A percentile compares a stretch with the other conserved stretches of the same genome.
These are phyloP conservation scores for Brenthis daphne DNA, from an alignment of 2,888 invertebrate genomes.

Conservation along the genomic window DNA sequence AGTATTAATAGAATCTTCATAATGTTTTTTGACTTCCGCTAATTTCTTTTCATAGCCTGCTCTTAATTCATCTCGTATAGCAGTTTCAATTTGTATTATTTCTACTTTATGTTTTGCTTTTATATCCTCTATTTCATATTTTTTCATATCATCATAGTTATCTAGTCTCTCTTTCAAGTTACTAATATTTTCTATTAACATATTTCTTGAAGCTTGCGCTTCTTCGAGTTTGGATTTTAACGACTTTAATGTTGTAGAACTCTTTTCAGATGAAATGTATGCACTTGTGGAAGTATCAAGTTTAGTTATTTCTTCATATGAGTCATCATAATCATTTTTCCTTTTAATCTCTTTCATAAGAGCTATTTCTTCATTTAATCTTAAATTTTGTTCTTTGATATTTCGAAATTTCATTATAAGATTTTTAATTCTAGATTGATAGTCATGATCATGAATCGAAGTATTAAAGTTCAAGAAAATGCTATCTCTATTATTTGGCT, in stretches of 20 bases:
- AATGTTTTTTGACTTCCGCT: conserved; percentile 52
- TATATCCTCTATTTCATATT: conserved; percentile 61
- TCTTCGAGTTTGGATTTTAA: conserved; percentile 60
- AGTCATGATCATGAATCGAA: conserved; percentile 47
- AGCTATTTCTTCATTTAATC: conserved; percentile 58
- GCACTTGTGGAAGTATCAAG: conserved; percentile 54
- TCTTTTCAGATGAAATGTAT: conserved; percentile 47
- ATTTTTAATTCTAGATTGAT: conserved; percentile 60
- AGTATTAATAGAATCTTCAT: conserved; percentile 53
- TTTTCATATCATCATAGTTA: conserved; percentile 56
- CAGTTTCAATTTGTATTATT: conserved; percentile 53
- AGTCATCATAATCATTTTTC: conserved; percentile 40
- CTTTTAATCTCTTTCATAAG: conserved; percentile 52
- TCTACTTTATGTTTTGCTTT: conserved; percentile 60
- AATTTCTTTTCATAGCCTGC: conserved; percentile 55
- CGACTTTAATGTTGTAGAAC: conserved; percentile 51
- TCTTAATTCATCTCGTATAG: conserved; percentile 55
- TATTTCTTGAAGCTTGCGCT: conserved; percentile 56
- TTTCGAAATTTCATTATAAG: conserved; percentile 65
- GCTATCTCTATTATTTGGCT: background rate
- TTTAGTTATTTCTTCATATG: conserved; percentile 45
- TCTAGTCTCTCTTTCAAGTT: conserved; percentile 57
- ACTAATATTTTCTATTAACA: conserved; percentile 54
- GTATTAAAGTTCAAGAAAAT: conserved; percentile 30
- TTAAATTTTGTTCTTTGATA: conserved; percentile 66